These are phyloP conservation scores for Drosophila truncata DNA, from an alignment of 1,140 invertebrate genomes.

Conservation along the genomic window DNA sequence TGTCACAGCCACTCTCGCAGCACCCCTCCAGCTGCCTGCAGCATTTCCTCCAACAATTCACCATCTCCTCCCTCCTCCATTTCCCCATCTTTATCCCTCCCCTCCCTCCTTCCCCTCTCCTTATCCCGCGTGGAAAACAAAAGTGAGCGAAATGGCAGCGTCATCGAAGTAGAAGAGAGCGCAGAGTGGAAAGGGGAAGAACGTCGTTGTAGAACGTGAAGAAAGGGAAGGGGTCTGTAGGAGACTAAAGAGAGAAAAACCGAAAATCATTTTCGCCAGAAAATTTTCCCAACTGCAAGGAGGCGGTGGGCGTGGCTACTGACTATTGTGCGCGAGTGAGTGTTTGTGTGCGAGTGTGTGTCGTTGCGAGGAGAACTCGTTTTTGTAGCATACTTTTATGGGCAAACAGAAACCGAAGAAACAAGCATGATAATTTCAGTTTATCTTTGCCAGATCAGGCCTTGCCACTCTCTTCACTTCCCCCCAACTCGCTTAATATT, in stretches of 20 bases:
- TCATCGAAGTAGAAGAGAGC: constrained; percentile 57
- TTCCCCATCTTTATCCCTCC: not conserved
- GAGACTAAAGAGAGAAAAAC: constrained; percentile 53
- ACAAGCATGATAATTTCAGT: constrained; percentile 32
- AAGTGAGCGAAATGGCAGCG: constrained; percentile 73
- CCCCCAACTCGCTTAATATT: constrained; percentile 54
- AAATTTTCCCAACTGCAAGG: constrained; percentile 44
- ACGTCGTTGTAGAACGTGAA: not conserved
- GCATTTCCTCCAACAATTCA: constrained; percentile 9
- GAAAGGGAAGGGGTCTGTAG: not conserved
- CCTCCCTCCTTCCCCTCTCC: not conserved
- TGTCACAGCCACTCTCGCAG: constrained; percentile 46
- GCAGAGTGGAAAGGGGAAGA: constrained; percentile 9
- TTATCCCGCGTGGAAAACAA: constrained; percentile 50
- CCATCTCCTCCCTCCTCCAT: not conserved
- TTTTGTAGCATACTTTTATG: constrained; percentile 78
- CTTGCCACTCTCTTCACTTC: not conserved
- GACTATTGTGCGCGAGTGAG: constrained; percentile 31
- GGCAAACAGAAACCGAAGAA: constrained; percentile 48
- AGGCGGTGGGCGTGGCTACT: not conserved
- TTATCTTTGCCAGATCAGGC: constrained; percentile 45
- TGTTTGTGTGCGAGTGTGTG: constrained; percentile 35
- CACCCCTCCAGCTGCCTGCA: not conserved
- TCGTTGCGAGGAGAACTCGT: constrained; percentile 16
- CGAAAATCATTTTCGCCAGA: constrained; percentile 77